Evolutionary conservation across 2,797 vertebrate species (phyloP), one percentile per base, ranked within the genome.

Genomic region (Diceros bicornis): DNA sequence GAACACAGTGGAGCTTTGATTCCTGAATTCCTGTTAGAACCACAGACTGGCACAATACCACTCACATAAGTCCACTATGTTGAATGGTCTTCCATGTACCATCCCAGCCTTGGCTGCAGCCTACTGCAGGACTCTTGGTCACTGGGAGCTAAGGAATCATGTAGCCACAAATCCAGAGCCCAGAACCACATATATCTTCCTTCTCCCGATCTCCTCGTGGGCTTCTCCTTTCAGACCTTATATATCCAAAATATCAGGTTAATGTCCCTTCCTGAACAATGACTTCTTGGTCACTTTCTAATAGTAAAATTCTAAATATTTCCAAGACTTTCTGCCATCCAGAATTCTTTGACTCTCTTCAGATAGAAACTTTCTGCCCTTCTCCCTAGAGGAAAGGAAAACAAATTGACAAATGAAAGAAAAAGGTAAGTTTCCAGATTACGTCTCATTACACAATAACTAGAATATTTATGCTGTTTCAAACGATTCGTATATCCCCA

Each of bases 41-140:
- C 18, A 1, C 0, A 7, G 5, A 29, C 29, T n/a, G 3, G 21
- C 8, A 1, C 13, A 41, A 0, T 17, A 29, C 32, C 12, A 14
- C 20, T 72, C 69, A 17, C 18, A 23, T 17, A 4, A 20, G 52
- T 29, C 25, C 44, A 55, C 13, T 25, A 1, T 1, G 10, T 20
- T 17, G 32, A 47, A 59, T n/a, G 64, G 29, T 6, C 25, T 20
- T 69, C 57, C 52, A 18, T 1, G 7, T 1, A 21, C 29, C 16
- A 10, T 21, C 14, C 72, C 21, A 10, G 29, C 2, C 17, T 27
- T 1, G 14, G 20, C 25, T 4, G 7, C 27, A 32, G 16, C 4
- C 16, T 12, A 50, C 7, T 23, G 12, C 21, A 69, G 37, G 95
- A 81, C 52, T 94, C n/a, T 21, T 21, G n/a, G 17, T 68, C 27